A percentile compares a stretch with the other conserved stretches of the same genome.
Conservation (phyloP, 2,113 vertebrate species). For the Mormoops blainvillei region DNA sequence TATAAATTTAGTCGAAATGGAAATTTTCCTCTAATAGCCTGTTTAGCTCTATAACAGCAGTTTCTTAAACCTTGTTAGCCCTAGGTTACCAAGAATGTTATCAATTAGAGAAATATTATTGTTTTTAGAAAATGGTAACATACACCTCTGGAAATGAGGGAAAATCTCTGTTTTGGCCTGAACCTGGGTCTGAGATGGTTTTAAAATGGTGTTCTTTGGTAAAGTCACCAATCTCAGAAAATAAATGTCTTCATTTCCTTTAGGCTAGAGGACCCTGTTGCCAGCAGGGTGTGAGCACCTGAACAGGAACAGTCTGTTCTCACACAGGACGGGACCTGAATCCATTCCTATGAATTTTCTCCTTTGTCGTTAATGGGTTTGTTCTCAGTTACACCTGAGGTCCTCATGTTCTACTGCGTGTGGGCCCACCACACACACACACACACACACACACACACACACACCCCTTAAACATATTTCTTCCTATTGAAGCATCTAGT, state of each 20-base stretch:
- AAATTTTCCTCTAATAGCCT: background rate
- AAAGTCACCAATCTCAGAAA: background rate
- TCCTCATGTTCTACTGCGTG: background rate
- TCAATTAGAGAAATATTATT: background rate
- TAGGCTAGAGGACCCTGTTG: background rate
- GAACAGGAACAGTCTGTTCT: background rate
- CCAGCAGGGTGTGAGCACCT: background rate
- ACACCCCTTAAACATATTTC: background rate
- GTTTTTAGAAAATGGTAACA: background rate
- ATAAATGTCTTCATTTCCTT: background rate
- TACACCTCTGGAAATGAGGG: background rate
- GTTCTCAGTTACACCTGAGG: background rate
- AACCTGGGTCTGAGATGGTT: background rate
- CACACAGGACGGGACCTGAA: background rate
- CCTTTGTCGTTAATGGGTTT: background rate
- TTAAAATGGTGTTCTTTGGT: background rate
- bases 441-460: background rate
- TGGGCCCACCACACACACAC: background rate
- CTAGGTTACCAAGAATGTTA: background rate
- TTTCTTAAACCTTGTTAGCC: background rate
- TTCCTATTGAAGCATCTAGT: background rate
- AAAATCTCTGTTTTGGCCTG: background rate
- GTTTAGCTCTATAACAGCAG: background rate
- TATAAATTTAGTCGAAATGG: background rate
- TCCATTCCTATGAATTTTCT: background rate